Base-by-base conservation (phyloP, 1,140 invertebrate genomes). In the Drosophila pectinifera region DNA sequence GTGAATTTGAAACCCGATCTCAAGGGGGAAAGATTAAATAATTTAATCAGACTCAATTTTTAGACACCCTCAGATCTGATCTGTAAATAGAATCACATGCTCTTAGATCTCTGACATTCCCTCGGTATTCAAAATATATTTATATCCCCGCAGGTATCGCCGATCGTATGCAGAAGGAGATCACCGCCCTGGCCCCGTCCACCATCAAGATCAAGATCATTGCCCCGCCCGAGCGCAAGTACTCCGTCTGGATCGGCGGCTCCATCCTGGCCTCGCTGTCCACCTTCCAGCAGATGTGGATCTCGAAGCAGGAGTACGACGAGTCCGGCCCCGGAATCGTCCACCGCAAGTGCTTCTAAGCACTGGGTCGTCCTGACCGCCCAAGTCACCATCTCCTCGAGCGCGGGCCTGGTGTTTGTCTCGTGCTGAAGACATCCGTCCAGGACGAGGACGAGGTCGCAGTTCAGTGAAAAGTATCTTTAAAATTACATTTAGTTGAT, bases 191-290 rank as follows among this genome's bases (percentile, higher is more conserved):
- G 45, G 96, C 97, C 49, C 97, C 97, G 68, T 95, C 95, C 24
- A 98, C 97, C 68, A 98, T 98, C 95, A 98, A 98, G 94, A 98
- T 98, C 93, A 98, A 98, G 94, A 97, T 98, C 93, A 98, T 98
- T 93, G 97, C 97, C 84, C 97, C 96, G 57, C 97, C 97, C 55
- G 97, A 98, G 80, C 95, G 97, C 86, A 98, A 98, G 93, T 98
- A 98, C 93, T 97, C 96, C 62, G 91, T 97, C 95, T 97, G 96
- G 96, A 95, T 95, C 91, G 94, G 95, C 76, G 96, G 96, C 18
- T 96, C 96, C 84, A 97, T 97, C 90, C 93, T 97, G 73, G 96
- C 96, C 34, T 96, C 95, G 49, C 92, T 97, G 46, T 96, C 95
- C 90, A 97, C 96, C 80, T 97, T 97, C 94, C 96, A 97, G 91